Conservation (phyloP, 2,113 vertebrate genomes). For the Mastomys natalensis region DNA sequence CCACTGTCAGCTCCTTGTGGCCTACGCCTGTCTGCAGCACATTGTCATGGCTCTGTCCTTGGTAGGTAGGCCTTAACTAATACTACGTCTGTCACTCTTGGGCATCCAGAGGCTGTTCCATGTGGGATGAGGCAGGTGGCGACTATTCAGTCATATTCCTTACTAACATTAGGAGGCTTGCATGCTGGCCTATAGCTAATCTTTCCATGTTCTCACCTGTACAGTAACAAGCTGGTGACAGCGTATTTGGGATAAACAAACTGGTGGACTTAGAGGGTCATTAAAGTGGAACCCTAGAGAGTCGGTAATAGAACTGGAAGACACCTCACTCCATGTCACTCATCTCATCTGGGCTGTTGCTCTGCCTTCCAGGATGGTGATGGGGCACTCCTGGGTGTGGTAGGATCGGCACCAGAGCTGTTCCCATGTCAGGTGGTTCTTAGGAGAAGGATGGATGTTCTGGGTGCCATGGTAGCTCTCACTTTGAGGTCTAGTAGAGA, state of each 20-base stretch:
- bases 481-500: background rate
- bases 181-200: conserved; percentile 82
- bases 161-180: conserved; percentile 83
- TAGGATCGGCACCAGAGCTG: background rate
- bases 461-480: background rate
- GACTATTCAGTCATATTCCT: conserved; percentile 74
- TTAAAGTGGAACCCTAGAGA: background rate
- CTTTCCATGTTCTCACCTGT: conserved; percentile 73
- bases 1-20: background rate
- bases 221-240: background rate
- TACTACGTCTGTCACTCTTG: background rate
- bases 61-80: background rate
- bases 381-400: background rate
- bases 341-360: background rate
- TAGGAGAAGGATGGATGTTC: background rate
- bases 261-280: background rate
- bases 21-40: background rate
- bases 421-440: background rate
- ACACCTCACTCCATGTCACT: background rate
- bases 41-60: background rate
- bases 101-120: conserved; percentile 32
- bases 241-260: background rate
- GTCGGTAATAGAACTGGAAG: background rate
- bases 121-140: conserved; percentile 84
- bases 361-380: background rate